Percentiles rank a stretch among this genome's conserved stretches.
Evolutionary conservation across 2,888 invertebrate genomes (phyloP).

Genomic region (Exocentrus adspersus): DNA sequence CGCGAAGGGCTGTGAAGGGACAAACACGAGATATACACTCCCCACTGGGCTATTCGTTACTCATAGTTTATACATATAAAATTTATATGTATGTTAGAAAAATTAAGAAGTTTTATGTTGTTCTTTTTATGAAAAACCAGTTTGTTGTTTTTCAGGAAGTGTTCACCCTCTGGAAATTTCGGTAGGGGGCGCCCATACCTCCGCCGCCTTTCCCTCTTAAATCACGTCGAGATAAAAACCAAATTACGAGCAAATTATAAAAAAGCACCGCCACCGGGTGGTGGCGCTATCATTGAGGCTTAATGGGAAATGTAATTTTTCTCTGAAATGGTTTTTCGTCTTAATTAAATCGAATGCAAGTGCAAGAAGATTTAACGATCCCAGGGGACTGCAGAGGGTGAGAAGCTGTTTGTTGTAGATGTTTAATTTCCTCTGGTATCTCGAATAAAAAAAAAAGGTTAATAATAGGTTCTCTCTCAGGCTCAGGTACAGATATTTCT

Average conservation of each 20-base stretch:
- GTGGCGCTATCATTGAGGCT: constrained; percentile 23
- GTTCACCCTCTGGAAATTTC: not conserved
- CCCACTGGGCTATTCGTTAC: too few relatives aligned
- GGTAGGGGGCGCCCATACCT: not conserved
- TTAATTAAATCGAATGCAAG: constrained; percentile 8
- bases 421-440: too few relatives aligned
- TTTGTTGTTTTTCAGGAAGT: too few relatives aligned
- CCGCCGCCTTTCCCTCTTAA: constrained; percentile 35
- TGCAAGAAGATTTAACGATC: not conserved
- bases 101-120: too few relatives aligned
- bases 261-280: constrained; percentile 10
- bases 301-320: constrained; percentile 27
- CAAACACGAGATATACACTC: too few relatives aligned
- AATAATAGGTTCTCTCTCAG: not conserved
- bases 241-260: constrained; percentile 36
- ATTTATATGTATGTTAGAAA: too few relatives aligned
- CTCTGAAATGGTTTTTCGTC: constrained; percentile 7
- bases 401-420: too few relatives aligned
- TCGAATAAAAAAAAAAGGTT: too few relatives aligned
- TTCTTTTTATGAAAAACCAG: too few relatives aligned
- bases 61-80: too few relatives aligned
- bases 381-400: not conserved
- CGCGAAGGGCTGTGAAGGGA: constrained; percentile 7
- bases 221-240: constrained; percentile 44
- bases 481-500: too few relatives aligned